Evolutionary conservation across 2,888 invertebrate species (phyloP).

Genomic region (Latrodectus hesperus): DNA sequence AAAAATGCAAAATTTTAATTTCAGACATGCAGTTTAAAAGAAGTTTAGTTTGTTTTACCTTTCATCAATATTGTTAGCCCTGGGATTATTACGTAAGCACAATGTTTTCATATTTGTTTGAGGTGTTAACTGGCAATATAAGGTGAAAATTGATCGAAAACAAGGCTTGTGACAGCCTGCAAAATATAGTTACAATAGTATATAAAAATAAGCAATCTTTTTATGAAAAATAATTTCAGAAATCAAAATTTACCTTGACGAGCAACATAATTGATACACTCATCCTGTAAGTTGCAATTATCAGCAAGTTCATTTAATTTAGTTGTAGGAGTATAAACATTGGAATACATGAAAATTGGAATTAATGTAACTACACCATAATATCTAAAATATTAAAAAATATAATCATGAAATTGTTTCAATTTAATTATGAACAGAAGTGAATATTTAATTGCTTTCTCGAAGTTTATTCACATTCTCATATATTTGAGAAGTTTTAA

Average conservation of each 20-base stretch:
- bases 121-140: slow-evolving; percentile 86
- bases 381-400: slow-evolving; percentile 75
- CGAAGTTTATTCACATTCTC: slow-evolving; percentile 58
- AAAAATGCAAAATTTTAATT: neutral
- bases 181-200: slow-evolving; percentile 29
- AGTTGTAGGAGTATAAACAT: slow-evolving; percentile 88
- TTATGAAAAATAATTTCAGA: neutral
- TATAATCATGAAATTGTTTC: no score
- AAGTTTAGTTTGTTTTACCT: slow-evolving; percentile 77
- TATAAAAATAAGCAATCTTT: neutral
- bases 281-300: slow-evolving; percentile 81
- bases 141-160: slow-evolving; percentile 83
- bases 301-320: slow-evolving; percentile 76
- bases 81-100: slow-evolving; percentile 84
- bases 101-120: slow-evolving; percentile 85
- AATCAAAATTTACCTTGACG: slow-evolving; percentile 78
- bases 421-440: no score
- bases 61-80: slow-evolving; percentile 80
- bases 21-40: no score
- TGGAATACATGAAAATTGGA: slow-evolving; percentile 88
- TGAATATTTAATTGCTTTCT: no score
- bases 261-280: slow-evolving; percentile 84
- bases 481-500: neutral
- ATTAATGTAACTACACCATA: slow-evolving; percentile 85
- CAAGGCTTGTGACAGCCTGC: slow-evolving; percentile 81